Conservation (phyloP, 2,797 vertebrate species). For the Argya squamiceps region DNA sequence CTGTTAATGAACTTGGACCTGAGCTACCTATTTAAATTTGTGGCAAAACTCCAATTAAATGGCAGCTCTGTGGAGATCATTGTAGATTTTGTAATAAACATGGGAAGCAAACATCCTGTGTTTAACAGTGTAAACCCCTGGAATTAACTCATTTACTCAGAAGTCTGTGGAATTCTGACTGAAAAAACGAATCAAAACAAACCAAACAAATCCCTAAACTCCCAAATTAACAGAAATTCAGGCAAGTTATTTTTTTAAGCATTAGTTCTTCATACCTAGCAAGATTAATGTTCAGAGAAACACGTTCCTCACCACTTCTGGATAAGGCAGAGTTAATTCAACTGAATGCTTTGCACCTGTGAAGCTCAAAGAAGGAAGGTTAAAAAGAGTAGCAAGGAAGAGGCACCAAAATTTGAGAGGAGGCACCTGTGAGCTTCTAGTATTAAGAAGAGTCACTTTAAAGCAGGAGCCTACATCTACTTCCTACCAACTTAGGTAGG, state of each 20-base stretch:
- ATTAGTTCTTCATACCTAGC: neutral
- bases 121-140: neutral
- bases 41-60: constrained; percentile 27
- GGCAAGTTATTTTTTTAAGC: neutral
- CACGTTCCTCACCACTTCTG: neutral
- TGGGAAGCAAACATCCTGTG: neutral
- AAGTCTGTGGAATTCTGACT: neutral
- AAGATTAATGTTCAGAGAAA: neutral
- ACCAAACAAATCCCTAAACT: neutral
- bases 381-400: neutral
- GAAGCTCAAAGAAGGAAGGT: neutral
- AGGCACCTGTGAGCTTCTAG: neutral
- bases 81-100: neutral
- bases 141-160: neutral
- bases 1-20: constrained; percentile 1
- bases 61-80: neutral
- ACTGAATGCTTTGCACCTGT: neutral
- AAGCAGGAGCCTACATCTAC: neutral
- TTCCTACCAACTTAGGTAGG: neutral
- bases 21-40: neutral
- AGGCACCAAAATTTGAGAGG: neutral
- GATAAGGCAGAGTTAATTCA: neutral
- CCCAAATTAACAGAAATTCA: neutral
- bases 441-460: neutral
- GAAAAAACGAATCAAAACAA: neutral